Base-by-base conservation (phyloP, 2,113 vertebrate genomes). In the Sarotherodon lohbergeri region DNA sequence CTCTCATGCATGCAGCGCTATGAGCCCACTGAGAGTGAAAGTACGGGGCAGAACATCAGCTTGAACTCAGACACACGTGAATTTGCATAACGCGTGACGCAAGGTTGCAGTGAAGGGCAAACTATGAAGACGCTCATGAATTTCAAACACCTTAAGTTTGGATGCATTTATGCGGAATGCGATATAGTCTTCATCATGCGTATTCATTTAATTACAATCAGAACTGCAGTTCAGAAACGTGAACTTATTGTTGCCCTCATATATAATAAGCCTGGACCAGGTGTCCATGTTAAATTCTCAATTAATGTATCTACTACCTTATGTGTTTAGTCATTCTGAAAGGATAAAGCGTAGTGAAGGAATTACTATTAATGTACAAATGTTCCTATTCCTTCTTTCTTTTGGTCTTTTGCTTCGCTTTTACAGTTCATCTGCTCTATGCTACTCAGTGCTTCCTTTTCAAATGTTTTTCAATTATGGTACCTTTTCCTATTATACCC, bases 21-120 rank as follows among this genome's bases (percentile, higher is more conserved):
- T 11, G 55, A 90, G 36, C 54, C 85, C 22, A 13, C 24, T 41
- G 39, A 90, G 61, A 81, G 85, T 9, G 46, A 48, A 54, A 86
- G 39, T 43, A 84, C 24, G 19, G 73, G 55, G 32, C 84, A 87
- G 41, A 83, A 89, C 80, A 81, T 85, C 43, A 36, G 48, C 88
- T 85, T 13, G 3, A 86, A 86, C 82, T 88, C 66, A 78, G 81
- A 71, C 76, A 84, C n/a, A 46, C 12, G 22, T 9, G 55, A 80
- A 91, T 86, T 66, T 55, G 5, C 68, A 87, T 93, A 84, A 88
- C 46, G 59, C 29, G 56, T 32, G 55, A 90, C 66, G 83, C 89
- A 92, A 91, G 90, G 92, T 89, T 84, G 90, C 27, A 24, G 80
- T 13, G 63, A 90, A 94, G 90, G 89, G 79, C 78, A 82, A 92